These are phyloP conservation scores for Argopecten irradians DNA, from an alignment of 1,140 invertebrate genomes.

Conservation along the genomic window DNA sequence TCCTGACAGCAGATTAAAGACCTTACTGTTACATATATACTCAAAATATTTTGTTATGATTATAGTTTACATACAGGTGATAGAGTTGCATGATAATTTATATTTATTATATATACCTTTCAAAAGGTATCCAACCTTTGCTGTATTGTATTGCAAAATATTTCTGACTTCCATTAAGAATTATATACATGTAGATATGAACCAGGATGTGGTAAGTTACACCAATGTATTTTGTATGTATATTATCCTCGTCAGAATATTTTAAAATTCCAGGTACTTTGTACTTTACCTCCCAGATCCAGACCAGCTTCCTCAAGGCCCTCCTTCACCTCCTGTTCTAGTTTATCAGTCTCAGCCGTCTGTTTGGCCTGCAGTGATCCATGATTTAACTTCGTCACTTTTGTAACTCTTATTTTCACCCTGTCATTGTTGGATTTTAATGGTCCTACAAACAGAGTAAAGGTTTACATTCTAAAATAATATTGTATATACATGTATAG, in stretches of 20 bases:
- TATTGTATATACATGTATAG: too few relatives aligned
- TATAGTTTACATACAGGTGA: too few relatives aligned
- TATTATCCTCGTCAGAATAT: background rate
- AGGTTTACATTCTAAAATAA: too few relatives aligned
- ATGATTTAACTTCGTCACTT: slow-evolving; percentile 39
- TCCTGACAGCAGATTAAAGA: background rate
- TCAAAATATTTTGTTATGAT: too few relatives aligned
- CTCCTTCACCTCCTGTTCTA: slow-evolving; percentile 64
- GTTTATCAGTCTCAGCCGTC: slow-evolving; percentile 51
- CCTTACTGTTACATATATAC: too few relatives aligned
- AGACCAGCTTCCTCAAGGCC: slow-evolving; percentile 67
- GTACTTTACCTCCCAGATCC: slow-evolving; percentile 57
- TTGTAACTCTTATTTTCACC: slow-evolving; percentile 61
- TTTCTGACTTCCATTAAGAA: too few relatives aligned
- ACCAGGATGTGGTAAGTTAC: background rate
- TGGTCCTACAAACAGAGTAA: slow-evolving; percentile 48
- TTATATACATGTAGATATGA: too few relatives aligned
- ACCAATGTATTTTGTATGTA: background rate
- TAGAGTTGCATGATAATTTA: too few relatives aligned
- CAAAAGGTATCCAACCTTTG: too few relatives aligned
- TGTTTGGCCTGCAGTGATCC: slow-evolving; percentile 33
- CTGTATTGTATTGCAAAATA: too few relatives aligned
- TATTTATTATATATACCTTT: too few relatives aligned
- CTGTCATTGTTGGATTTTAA: slow-evolving; percentile 41
- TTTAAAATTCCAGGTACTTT: background rate